Conservation (phyloP, 2,113 vertebrate species). For the Mustela nigripes region DNA sequence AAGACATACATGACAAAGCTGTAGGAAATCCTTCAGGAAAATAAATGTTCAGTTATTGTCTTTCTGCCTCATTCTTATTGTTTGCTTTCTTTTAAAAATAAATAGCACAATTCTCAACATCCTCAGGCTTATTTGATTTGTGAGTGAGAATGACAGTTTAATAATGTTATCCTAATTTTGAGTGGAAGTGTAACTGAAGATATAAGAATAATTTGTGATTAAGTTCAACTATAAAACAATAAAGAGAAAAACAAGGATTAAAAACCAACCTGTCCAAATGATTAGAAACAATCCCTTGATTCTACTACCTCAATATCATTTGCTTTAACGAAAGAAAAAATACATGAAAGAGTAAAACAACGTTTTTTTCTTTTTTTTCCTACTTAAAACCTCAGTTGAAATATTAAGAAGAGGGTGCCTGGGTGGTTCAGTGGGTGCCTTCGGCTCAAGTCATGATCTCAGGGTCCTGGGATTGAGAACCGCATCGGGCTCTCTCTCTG, state of each 20-base stretch:
- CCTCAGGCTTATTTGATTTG: background rate
- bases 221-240: background rate
- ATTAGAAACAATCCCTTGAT: background rate
- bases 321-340: slow-evolving; percentile 28
- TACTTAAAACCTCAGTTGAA: background rate
- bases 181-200: background rate
- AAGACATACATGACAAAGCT: background rate
- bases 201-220: background rate
- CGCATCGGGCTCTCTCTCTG: no score
- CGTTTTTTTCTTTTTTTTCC: background rate
- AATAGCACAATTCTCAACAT: background rate
- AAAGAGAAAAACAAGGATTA: background rate
- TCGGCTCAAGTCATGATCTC: no score
- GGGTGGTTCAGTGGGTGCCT: no score
- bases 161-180: background rate
- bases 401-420: background rate
- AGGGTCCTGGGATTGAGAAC: no score
- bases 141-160: background rate
- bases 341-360: background rate
- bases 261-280: background rate
- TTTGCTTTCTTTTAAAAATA: background rate
- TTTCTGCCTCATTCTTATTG: background rate
- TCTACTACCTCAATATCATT: background rate
- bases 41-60: background rate
- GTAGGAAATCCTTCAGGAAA: background rate